Evolutionary conservation across 1,140 invertebrate species (phyloP), one percentile per base, ranked within the genome.

Genomic region (Popillia japonica): DNA sequence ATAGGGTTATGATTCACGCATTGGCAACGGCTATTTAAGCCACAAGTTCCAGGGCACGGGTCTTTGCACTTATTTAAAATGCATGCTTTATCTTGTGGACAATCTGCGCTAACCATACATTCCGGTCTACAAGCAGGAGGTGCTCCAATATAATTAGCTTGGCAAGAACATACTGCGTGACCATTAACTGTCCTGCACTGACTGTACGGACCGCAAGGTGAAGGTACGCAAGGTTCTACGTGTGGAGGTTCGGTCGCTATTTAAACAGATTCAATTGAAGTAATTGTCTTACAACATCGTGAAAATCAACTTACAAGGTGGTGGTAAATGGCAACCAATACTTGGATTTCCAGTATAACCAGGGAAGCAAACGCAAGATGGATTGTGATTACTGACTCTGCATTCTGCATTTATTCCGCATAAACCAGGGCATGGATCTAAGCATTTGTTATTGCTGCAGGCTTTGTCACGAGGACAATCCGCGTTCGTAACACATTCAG

Each of bases 401-500:
- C 94, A 95, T 76, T 92, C 87, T 1, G 94, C 93, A 84, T 93
- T 93, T 22, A 90, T 85, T 17, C 93, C 94, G 86, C 95, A 96
- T 8, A 91, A 90, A 75, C 92, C 92, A 10, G 89, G 88, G 83
- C 93, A 94, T 14, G 93, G 93, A 86, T 95, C 90, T 82, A 86
- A 86, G 83, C 93, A 94, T 88, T 93, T 93, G 81, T 91, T 92
- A 81, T 90, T 89, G 17, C 92, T 84, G 83, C 93, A 94, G 59
- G 92, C 91, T 83, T 88, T 90, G 80, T 92, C 89, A 80, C 90
- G 89, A 10, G 90, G 86, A 85, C 93, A 94, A 82, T 94, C 93
- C 6, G 90, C 89, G 83, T 93, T 94, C 23, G 92, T 88, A 4
- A 92, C 88, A 87, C 93, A 94, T 87, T 94, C 91, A 23, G 92